A percentile compares a stretch with the other conserved stretches of the same genome.
Conservation (phyloP, 2,113 vertebrate species). For the Corvus moneduloides region DNA sequence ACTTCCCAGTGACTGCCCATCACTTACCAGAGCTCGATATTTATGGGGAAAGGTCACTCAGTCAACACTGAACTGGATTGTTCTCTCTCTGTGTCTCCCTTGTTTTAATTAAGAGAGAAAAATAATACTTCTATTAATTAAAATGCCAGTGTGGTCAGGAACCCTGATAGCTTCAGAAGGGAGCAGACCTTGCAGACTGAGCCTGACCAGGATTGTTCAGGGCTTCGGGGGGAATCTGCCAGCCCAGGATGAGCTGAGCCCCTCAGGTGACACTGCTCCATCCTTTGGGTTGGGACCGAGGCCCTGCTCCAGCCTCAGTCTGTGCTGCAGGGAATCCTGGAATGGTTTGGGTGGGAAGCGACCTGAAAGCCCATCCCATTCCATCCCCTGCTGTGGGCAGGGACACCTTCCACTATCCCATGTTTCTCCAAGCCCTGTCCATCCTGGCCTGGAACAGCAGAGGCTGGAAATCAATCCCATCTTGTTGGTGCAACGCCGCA, state of each 20-base stretch:
- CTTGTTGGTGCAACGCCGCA: rapidly evolving
- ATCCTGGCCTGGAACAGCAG: neutral
- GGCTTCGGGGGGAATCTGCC: neutral
- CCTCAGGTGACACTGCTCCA: neutral
- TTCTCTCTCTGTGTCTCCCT: neutral
- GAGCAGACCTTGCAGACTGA: neutral
- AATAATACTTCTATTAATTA: neutral
- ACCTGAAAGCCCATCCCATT: neutral
- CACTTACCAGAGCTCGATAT: neutral
- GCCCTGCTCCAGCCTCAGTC: neutral
- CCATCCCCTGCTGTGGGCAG: neutral
- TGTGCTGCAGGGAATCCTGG: too few species aligned
- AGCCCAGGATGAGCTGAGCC: neutral
- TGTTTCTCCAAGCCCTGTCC: neutral
- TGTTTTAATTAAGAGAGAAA: neutral
- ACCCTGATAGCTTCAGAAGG: neutral
- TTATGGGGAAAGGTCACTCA: conserved; percentile 3
- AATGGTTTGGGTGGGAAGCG: neutral
- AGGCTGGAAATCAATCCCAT: rapidly evolving
- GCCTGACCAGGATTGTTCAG: neutral
- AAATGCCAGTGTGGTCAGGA: neutral
- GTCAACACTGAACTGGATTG: neutral
- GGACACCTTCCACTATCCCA: neutral
- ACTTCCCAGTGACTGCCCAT: conserved; percentile 2
- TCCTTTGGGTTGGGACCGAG: neutral